Conservation (phyloP, 2,797 vertebrate species). For the Rhinoraja longicauda region DNA sequence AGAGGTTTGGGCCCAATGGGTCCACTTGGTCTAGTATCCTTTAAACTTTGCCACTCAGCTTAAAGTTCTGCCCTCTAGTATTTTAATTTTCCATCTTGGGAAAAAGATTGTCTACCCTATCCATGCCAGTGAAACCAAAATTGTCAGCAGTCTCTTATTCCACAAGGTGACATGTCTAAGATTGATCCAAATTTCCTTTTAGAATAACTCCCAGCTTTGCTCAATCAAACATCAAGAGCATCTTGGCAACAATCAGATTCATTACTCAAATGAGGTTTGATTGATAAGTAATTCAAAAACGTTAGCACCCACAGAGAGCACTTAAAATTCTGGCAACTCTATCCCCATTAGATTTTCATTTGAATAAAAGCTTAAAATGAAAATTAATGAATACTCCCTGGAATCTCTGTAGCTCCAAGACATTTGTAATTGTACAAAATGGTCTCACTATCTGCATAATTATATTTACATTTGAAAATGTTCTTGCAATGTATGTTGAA, state of each 20-base stretch:
- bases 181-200: neutral
- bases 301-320: neutral
- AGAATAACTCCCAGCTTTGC: neutral
- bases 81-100: no score
- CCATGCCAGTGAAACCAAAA: neutral
- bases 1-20: no score
- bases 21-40: no score
- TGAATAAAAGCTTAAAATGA: neutral
- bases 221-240: neutral
- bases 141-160: neutral
- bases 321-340: neutral
- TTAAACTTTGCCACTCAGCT: no score
- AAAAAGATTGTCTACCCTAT: no score
- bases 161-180: neutral
- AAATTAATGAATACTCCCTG: constrained; percentile 6
- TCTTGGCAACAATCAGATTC: neutral
- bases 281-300: neutral
- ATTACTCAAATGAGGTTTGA: constrained; percentile 9
- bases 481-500: constrained; percentile 14
- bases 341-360: neutral
- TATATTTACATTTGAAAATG: constrained; percentile 16
- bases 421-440: neutral
- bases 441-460: neutral
- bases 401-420: neutral
- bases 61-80: no score